phyloP scores from a whole-genome alignment of 2,113 vertebrate species.

The Ornithorhynchus anatinus region DNA sequence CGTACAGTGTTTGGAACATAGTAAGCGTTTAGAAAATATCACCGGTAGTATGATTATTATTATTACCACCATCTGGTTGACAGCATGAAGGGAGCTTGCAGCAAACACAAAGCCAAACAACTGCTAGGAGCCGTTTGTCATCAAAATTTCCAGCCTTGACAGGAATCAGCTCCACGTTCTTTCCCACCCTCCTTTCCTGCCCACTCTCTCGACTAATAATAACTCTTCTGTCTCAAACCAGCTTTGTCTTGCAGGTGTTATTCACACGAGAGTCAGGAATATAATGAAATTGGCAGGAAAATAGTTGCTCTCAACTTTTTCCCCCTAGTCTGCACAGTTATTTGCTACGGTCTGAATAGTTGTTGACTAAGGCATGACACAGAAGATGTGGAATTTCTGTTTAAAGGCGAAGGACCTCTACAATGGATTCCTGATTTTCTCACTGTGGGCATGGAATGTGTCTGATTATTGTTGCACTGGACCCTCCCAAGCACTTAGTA shows the following conservation, averaged over 20 bases:
- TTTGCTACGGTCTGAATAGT: conserved; percentile 1
- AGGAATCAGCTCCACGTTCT: neutral
- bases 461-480: no score
- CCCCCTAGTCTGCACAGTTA: neutral
- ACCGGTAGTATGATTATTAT: no score
- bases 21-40: no score
- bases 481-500: no score
- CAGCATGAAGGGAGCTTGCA: neutral
- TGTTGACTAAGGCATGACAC: neutral
- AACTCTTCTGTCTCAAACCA: neutral
- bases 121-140: neutral
- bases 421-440: neutral
- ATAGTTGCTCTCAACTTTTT: conserved; percentile 12
- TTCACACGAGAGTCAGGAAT: conserved; percentile 2
- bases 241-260: neutral
- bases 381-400: neutral
- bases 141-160: neutral
- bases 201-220: neutral
- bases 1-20: no score
- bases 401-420: conserved; percentile 13
- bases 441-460: no score
- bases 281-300: conserved; percentile 2
- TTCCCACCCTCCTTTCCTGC: neutral
- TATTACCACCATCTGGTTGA: neutral
- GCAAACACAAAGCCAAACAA: neutral